Evolutionary conservation across 2,888 invertebrate species (phyloP), one percentile per base, ranked within the genome.

Genomic region (Chrysodeixis includens): DNA sequence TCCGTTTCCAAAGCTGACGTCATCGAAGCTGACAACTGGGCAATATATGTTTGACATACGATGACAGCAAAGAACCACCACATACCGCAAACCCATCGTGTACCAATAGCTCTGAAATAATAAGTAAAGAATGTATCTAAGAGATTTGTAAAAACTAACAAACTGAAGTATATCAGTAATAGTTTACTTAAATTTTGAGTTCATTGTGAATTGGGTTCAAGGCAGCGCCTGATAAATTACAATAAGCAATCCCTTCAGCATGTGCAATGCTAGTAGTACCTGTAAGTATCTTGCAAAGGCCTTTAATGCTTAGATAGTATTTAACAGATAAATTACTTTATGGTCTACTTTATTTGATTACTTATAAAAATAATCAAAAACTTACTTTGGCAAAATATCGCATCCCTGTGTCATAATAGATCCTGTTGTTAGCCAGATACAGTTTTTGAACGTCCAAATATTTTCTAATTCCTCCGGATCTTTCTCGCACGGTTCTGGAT

Each of bases 41-140:
- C 99, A 8, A 99, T 99, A 91, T 99, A 99, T 9, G 98, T 98
- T 65, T 98, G 98, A 72, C 98, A 97, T 95, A 99, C 98, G 86
- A 98, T 98, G 66, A 99, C 95, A 0, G 98, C 98, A 90, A 98
- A 99, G 92, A 98, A 98, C 98, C 98, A 98, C 98, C 98, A 98
- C 96, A 98, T 97, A 1, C 97, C 97, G 14, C 98, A 98, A 0
- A 98, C 97, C 95, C 98, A 97, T 49, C 99, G 96, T 0, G 98
- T 98, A 0, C 98, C 98, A 40, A 98, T 96, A 3, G 98, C 98
- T 90, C 99, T 98, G 72, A 22, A 85, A 75, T n/a, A 44, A 53
- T n/a, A 1, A 35, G 4, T 10, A 53, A 49, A 55, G 5, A 54
- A 52, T 40, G 22, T n/a, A n/a, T n/a, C n/a, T n/a, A n/a, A n/a